Base-by-base conservation (phyloP, 2,113 vertebrate species). In the Donacobius atricapilla region DNA sequence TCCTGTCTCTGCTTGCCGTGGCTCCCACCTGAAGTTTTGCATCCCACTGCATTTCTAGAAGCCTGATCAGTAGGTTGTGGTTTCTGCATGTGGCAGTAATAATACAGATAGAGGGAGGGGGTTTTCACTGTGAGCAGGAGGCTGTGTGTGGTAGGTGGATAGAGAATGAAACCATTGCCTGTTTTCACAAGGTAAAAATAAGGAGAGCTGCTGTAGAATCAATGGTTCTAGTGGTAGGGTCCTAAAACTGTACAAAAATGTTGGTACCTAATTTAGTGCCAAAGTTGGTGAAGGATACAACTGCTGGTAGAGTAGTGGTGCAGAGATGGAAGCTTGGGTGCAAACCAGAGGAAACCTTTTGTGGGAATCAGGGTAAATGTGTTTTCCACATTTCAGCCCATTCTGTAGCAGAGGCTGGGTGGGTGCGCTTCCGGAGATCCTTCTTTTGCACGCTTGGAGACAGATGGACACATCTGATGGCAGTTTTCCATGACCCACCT, bases 101-200 rank as follows among this genome's bases (percentile, higher is more conserved):
- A n/a, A 40, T 6, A 14, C 18, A 61, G 54, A 83, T 2, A 50
- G 31, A 84, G 56, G 35, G 51, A 33, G 54, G 14, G 64, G 1
- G 9, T 35, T 82, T 68, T 47, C 14, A 14, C 4, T 2, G 7
- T 11, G 33, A 90, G 35, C 53, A 77, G 75, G 69, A 68, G 68
- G 40, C 9, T 53, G 28, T n/a, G 37, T 0, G 0, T 65, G 71
- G 50, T 20, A 40, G 37, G 50, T 40, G n/a, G 33, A 6, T 11
- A 42, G 58, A 66, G 81, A 83, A 77, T 17, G 6, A 93, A 92
- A 54, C 6, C 21, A 31, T 23, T 35, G 19, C 22, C 37, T 75
- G 27, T 33, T 84, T 50, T 66, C 11, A 19, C 14, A 35, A 50
- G n/a, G 35, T 31, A 4, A 63, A 84, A 70, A 33, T 11, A 35